Evolutionary conservation across 2,797 vertebrate species (phyloP).

Genomic region (Brachymystax lenok): DNA sequence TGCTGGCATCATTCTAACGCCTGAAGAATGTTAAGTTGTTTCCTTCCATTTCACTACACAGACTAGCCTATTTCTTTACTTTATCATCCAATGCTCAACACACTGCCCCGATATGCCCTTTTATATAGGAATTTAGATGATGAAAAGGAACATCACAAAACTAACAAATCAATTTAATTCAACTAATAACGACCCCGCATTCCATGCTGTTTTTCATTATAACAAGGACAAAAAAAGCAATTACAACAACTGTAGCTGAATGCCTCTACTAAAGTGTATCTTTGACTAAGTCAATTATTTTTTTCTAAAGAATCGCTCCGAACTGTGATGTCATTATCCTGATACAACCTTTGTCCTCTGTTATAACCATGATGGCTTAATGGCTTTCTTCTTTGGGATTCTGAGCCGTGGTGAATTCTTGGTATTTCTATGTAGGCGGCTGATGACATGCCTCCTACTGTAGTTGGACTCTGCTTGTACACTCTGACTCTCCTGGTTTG

Average conservation of each 20-base stretch:
- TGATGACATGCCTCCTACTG: not conserved
- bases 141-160: not conserved
- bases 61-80: not conserved
- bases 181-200: not conserved
- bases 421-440: slow-evolving; percentile 8
- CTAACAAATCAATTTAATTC: not conserved
- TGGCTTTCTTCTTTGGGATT: slow-evolving; percentile 3
- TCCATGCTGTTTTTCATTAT: not conserved
- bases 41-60: not conserved
- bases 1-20: not conserved
- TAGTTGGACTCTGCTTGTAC: not conserved
- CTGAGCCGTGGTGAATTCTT: not conserved
- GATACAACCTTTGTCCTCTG: not conserved
- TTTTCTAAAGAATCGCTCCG: not conserved
- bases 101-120: not conserved
- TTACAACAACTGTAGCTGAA: not conserved
- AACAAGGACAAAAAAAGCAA: not conserved
- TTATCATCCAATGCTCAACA: not conserved
- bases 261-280: not conserved
- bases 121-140: not conserved
- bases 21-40: not conserved
- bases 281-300: not conserved
- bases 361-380: not conserved
- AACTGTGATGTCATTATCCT: not conserved
- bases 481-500: not conserved